Evolutionary conservation across 37 sponge, comb jelly and placozoan genomes (phyloP), one percentile per base, ranked within the genome.

Genomic region (Beroe forskalii): DNA sequence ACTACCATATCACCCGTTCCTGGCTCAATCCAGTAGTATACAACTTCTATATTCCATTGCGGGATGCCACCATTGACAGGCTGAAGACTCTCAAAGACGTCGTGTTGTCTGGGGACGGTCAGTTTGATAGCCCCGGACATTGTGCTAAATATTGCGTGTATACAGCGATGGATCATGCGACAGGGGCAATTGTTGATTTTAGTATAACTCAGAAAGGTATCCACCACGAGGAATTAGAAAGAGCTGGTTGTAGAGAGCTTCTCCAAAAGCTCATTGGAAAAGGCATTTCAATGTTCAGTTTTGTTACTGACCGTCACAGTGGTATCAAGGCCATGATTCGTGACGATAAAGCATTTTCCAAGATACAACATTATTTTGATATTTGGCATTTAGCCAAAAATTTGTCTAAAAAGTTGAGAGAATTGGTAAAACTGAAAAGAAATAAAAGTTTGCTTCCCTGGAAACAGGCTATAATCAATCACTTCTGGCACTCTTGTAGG

Each of bases 211-310:
- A 63, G 23, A 63, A 63, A 30, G 66, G 66, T 28, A 28, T 63
- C 28, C 20, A 63, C 66, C 25, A 28, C 66, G 66, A 63, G 25
- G 66, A 63, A 63, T 30, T 63, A 63, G 66, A 63, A 30, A 24
- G 66, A 30, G 66, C 66, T 63, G 66, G 66, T 4, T 63, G 66
- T 63, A 63, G 66, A 20, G 66, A 63, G 25, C 66, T 63, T 63
- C 25, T 23, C 20, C 20, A 63, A 63, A 63, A 63, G 66, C 20
- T 63, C 25, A 63, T 63, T 30, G 66, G 28, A 63, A 63, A 63
- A 20, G 66, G 66, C 25, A 30, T 63, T 24, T 63, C 66, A 23
- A 24, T 28, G 66, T 63, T 63, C 14, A 63, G 25, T 24, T 63
- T 63, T 63, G 66, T 63, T 30, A 63, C 66, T 3, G 66, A 63